These are phyloP conservation scores for Furcula furcula DNA, from an alignment of 2,888 invertebrate species.

Conservation along the genomic window DNA sequence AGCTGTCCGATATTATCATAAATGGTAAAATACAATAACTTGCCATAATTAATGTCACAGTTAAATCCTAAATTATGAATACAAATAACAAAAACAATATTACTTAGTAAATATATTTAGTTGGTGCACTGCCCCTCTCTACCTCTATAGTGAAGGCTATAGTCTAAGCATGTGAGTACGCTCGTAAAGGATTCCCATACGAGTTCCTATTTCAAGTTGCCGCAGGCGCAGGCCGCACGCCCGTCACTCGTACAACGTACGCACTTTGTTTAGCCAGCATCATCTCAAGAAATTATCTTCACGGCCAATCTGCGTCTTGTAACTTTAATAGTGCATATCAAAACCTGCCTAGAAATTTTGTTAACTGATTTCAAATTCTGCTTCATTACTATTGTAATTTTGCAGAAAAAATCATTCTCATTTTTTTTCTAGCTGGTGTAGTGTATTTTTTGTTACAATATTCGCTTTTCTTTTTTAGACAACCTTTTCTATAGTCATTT, in stretches of 20 bases:
- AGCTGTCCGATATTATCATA: too few relatives aligned
- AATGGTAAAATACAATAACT: too few relatives aligned
- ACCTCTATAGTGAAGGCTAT: conserved; percentile 2
- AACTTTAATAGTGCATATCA: conserved; percentile 39
- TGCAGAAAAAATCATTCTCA: too few relatives aligned
- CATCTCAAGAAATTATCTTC: conserved; percentile 67
- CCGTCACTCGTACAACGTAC: conserved; percentile 59
- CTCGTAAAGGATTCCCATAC: conserved; percentile 56
- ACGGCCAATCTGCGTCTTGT: conserved; percentile 58
- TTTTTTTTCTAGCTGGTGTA: too few relatives aligned
- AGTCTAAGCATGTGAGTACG: conserved; percentile 21
- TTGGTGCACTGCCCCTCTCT: too few relatives aligned
- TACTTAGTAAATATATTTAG: too few relatives aligned
- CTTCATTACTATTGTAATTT: too few relatives aligned
- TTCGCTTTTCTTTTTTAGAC: too few relatives aligned
- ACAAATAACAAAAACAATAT: too few relatives aligned
- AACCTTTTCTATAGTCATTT: conserved; percentile 10
- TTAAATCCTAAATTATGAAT: too few relatives aligned
- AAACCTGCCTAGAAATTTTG: conserved; percentile 4
- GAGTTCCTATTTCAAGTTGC: conserved; percentile 46
- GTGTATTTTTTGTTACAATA: too few relatives aligned
- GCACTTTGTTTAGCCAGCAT: conserved; percentile 69
- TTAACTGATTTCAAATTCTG: not conserved
- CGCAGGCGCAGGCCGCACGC: conserved; percentile 48
- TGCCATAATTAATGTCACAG: too few relatives aligned